Evolutionary conservation across 2,888 invertebrate species (phyloP).

Genomic region (Trichacis sp.): DNA sequence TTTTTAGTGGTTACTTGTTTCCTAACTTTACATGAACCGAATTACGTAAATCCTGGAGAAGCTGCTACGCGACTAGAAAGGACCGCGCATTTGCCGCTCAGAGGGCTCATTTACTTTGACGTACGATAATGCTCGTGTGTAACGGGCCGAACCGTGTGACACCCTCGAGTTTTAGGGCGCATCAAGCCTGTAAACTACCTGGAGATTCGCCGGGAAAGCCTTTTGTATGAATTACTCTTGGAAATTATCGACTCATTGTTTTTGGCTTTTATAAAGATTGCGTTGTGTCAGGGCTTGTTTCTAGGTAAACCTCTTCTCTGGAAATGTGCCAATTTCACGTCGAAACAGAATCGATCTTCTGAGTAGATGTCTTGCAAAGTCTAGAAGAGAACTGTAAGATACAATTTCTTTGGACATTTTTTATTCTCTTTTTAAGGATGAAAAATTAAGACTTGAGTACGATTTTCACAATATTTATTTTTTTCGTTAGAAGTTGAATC

Average conservation of each 20-base stretch:
- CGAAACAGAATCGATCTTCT: no score
- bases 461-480: no score
- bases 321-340: no score
- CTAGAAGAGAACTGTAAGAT: no score
- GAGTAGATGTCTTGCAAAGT: no score
- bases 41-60: conserved; percentile 51
- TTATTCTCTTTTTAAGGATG: no score
- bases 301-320: not conserved
- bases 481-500: no score
- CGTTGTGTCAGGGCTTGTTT: not conserved
- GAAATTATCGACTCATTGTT: conserved; percentile 21
- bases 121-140: conserved; percentile 59
- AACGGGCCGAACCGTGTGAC: conserved; percentile 57
- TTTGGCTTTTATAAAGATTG: not conserved
- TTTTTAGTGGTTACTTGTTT: conserved; percentile 26
- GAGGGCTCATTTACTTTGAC: conserved; percentile 55
- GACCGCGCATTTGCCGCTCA: conserved; percentile 20
- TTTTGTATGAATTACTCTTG: conserved; percentile 38
- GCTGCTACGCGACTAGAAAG: conserved; percentile 34
- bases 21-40: conserved; percentile 22
- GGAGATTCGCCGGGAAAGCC: conserved; percentile 31
- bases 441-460: no score
- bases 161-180: conserved; percentile 40
- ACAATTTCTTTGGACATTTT: no score
- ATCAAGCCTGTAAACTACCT: conserved; percentile 39